phyloP scores from a whole-genome alignment of 1,140 invertebrate species.

The Drosophila carrolli region DNA sequence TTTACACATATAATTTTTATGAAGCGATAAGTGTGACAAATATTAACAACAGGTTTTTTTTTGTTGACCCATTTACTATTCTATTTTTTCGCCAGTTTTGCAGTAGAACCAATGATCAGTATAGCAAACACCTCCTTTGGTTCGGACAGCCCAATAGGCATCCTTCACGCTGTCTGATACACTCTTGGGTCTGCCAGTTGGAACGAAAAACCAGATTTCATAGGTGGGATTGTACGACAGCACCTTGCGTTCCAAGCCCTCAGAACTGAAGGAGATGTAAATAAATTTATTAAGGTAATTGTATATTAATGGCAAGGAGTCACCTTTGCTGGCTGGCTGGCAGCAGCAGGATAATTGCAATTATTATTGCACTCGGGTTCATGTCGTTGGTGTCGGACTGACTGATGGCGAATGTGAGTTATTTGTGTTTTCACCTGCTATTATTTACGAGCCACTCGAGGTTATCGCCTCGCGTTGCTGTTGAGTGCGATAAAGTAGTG shows the following conservation, averaged over 20 bases:
- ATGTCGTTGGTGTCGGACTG: conserved; percentile 44
- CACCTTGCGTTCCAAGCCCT: neutral
- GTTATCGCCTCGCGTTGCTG: conserved; percentile 9
- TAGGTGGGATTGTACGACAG: conserved; percentile 64
- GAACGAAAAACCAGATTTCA: conserved; percentile 59
- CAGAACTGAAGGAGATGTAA: neutral
- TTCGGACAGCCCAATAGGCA: conserved; percentile 23
- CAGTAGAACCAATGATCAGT: conserved; percentile 55
- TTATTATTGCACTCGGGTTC: conserved; percentile 23
- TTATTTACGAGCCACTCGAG: conserved; percentile 51
- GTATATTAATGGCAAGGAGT: neutral
- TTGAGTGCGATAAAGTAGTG: conserved; percentile 39
- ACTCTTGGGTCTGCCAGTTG: conserved; percentile 29
- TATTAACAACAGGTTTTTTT: neutral
- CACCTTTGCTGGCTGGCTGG: conserved; percentile 27
- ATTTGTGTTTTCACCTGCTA: conserved; percentile 21
- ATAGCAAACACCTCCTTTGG: conserved; percentile 52
- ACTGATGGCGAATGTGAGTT: conserved; percentile 44
- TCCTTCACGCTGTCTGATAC: conserved; percentile 21
- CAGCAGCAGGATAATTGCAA: conserved; percentile 38
- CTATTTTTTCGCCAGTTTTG: conserved; percentile 4
- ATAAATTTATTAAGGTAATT: conserved; percentile 6
- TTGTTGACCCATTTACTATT: neutral
- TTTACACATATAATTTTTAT: neutral
- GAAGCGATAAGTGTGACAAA: neutral